Evolutionary conservation across 2,113 vertebrate genomes (phyloP).

Genomic region (Rhegmatorhina hoffmannsi): DNA sequence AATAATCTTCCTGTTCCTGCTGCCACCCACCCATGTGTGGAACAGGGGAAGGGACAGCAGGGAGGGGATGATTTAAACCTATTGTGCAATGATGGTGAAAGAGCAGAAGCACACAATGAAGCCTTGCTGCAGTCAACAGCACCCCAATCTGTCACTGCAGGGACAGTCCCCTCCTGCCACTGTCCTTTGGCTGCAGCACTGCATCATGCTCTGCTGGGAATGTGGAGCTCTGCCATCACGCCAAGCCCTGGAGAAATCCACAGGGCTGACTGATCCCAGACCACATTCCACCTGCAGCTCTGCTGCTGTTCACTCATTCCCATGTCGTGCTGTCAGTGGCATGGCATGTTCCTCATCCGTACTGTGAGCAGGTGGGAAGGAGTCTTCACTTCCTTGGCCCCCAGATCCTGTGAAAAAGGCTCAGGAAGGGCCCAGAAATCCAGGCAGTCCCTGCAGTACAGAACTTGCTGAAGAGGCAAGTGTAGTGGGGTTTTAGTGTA

Average conservation of each 20-base stretch:
- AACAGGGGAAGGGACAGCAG: neutral
- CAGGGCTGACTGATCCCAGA: neutral
- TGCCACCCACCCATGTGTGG: neutral
- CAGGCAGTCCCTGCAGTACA: neutral
- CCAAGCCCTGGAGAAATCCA: neutral
- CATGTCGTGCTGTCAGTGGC: neutral
- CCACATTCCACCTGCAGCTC: neutral
- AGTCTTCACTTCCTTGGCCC: neutral
- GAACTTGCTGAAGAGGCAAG: neutral
- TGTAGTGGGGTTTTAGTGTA: neutral
- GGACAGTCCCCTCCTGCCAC: neutral
- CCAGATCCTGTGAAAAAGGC: neutral
- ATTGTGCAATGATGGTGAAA: neutral
- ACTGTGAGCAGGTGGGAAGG: neutral
- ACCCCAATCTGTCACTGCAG: neutral
- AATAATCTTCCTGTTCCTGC: neutral
- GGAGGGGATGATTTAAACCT: neutral
- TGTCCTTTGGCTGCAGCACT: accelerated
- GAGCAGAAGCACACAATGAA: neutral
- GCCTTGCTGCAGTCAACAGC: neutral
- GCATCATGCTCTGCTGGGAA: neutral
- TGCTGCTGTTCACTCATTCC: neutral
- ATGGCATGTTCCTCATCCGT: accelerated
- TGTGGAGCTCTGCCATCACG: neutral
- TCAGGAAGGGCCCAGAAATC: neutral